phyloP scores from a whole-genome alignment of 2,797 vertebrate species.

The Protonibea diacanthus region DNA sequence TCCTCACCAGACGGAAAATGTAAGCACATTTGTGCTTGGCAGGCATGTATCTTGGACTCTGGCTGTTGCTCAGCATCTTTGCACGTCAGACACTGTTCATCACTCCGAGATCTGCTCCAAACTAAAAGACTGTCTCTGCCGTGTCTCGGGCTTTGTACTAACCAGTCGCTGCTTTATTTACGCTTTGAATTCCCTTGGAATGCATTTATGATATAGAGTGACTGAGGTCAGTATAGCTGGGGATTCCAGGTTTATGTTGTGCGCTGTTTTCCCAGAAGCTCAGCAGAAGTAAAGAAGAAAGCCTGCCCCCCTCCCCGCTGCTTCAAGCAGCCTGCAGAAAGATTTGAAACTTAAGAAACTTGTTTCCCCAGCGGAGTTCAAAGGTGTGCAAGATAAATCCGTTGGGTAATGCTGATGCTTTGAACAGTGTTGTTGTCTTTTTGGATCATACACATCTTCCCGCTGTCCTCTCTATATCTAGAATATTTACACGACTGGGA shows the following conservation, averaged over 20 bases:
- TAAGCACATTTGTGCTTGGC: no score
- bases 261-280: slow-evolving; percentile 36
- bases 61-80: neutral
- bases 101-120: slow-evolving; percentile 14
- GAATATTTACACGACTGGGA: slow-evolving; percentile 1
- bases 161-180: slow-evolving; percentile 19
- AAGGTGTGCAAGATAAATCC: slow-evolving; percentile 53
- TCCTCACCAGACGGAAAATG: no score
- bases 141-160: slow-evolving; percentile 3
- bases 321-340: slow-evolving; percentile 46
- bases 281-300: slow-evolving; percentile 56
- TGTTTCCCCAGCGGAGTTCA: slow-evolving; percentile 65
- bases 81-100: slow-evolving; percentile 22
- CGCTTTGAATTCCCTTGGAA: slow-evolving; percentile 28
- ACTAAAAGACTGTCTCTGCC: neutral
- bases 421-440: slow-evolving; percentile 56
- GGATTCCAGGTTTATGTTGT: slow-evolving; percentile 36
- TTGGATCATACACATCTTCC: slow-evolving; percentile 16
- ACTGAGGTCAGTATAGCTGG: slow-evolving; percentile 38
- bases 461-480: neutral
- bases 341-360: slow-evolving; percentile 52
- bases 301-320: slow-evolving; percentile 31
- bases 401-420: slow-evolving; percentile 44
- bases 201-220: slow-evolving; percentile 25
- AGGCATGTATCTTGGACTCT: no score